Percentiles rank a stretch among this genome's conserved stretches.
Conservation (phyloP, 2,113 vertebrate genomes). For the Cheilinus undulatus region DNA sequence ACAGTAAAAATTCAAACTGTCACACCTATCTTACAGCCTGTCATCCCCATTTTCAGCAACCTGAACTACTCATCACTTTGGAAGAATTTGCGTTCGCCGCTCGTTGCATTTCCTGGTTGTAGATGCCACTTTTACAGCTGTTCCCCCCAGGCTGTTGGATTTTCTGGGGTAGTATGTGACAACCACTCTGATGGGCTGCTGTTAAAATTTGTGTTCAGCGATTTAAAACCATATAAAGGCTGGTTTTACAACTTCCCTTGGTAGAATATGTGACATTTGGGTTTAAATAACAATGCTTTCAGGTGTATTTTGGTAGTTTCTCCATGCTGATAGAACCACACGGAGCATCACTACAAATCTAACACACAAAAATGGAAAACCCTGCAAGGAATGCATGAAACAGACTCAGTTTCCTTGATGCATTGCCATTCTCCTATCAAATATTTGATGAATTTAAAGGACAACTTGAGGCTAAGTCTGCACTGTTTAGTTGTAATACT, state of each 20-base stretch:
- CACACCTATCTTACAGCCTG: conserved; percentile 11
- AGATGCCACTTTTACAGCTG: conserved; percentile 13
- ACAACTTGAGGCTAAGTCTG: conserved; percentile 9
- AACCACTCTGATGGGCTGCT: background rate
- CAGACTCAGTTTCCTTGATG: too few species aligned
- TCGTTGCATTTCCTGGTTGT: conserved; percentile 2
- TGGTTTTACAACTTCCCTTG: background rate
- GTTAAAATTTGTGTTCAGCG: background rate
- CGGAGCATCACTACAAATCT: too few species aligned
- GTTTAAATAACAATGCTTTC: background rate
- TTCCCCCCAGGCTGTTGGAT: background rate
- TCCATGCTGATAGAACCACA: too few species aligned
- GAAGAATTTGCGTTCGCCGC: conserved; percentile 1
- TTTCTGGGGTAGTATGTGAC: background rate
- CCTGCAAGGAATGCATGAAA: background rate
- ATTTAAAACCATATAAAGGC: conserved; percentile 3
- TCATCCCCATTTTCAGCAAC: conserved; percentile 1
- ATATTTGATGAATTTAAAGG: conserved; percentile 32
- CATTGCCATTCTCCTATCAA: background rate
- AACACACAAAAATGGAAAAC: background rate
- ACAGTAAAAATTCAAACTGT: conserved; percentile 37
- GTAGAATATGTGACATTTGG: background rate
- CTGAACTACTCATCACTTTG: background rate
- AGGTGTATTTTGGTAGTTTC: too few species aligned
- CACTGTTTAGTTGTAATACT: background rate